Conservation (phyloP, 2,797 vertebrate genomes). For the Centroberyx gerrardi region DNA sequence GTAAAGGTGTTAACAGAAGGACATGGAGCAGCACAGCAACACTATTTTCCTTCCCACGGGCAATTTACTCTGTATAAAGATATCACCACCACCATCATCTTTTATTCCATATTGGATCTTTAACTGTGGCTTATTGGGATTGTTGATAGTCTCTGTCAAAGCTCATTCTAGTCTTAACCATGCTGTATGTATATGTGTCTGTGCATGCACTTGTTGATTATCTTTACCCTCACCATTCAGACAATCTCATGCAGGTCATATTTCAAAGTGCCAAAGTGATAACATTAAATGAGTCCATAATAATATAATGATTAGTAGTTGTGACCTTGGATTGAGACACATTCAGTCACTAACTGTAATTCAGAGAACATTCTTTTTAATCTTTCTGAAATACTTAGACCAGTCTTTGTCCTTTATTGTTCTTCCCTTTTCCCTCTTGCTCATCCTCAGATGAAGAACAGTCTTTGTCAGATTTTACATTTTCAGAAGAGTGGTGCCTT, state of each 20-base stretch:
- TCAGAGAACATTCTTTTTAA: constrained; percentile 48
- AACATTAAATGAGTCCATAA: constrained; percentile 13
- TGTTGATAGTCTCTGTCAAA: too few relatives aligned
- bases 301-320: constrained; percentile 39
- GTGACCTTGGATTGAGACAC: constrained; percentile 10
- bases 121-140: background rate
- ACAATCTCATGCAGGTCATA: constrained; percentile 10
- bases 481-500: background rate
- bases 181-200: too few relatives aligned
- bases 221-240: constrained; percentile 8
- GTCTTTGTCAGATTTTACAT: background rate
- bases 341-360: constrained; percentile 41
- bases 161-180: too few relatives aligned
- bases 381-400: constrained; percentile 50
- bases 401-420: constrained; percentile 52
- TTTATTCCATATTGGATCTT: background rate
- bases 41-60: background rate
- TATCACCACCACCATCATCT: background rate
- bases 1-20: too few relatives aligned
- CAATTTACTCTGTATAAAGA: background rate
- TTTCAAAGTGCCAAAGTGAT: constrained; percentile 5
- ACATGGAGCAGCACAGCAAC: background rate
- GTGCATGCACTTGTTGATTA: too few relatives aligned
- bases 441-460: constrained; percentile 12
- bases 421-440: constrained; percentile 23